Percentiles rank a stretch among this genome's conserved stretches.
phyloP scores from a whole-genome alignment of 2,888 invertebrate genomes.

The Chrysolina haemoptera region DNA sequence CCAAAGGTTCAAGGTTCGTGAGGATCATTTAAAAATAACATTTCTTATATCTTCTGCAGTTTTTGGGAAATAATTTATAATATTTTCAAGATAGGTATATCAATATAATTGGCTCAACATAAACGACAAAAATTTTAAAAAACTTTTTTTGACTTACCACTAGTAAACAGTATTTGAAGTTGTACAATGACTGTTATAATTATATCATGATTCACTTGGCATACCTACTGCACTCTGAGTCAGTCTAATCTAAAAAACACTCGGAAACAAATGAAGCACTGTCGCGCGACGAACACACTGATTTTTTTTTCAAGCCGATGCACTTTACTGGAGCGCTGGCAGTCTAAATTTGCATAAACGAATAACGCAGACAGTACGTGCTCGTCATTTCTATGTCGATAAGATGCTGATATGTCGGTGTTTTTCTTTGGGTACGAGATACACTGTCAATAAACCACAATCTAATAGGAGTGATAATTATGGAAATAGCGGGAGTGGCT shows the following conservation, averaged over 20 bases:
- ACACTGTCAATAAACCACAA: conserved; percentile 41
- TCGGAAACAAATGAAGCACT: conserved; percentile 24
- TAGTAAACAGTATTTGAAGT: not conserved
- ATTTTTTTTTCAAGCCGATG: conserved; percentile 34
- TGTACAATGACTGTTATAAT: not conserved
- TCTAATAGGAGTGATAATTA: conserved; percentile 36
- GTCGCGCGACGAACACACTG: conserved; percentile 17
- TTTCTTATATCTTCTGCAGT: no score
- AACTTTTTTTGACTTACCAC: not conserved
- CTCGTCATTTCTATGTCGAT: conserved; percentile 39
- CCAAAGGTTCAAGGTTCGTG: no score
- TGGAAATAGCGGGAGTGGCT: conserved; percentile 31
- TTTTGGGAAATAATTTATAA: no score
- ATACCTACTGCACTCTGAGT: not conserved
- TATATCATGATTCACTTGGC: conserved; percentile 8
- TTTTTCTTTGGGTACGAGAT: conserved; percentile 42
- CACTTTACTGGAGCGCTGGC: conserved; percentile 33
- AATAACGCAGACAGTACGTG: conserved; percentile 42
- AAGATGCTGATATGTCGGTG: conserved; percentile 40
- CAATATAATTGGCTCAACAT: no score
- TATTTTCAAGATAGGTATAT: no score
- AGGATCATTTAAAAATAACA: no score
- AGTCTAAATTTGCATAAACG: conserved; percentile 45
- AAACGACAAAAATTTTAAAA: not conserved
- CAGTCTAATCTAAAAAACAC: conserved; percentile 15